A percentile compares a stretch with the other conserved stretches of the same genome.
Conservation (phyloP, 2,113 vertebrate genomes). For the Dinomys branickii region DNA sequence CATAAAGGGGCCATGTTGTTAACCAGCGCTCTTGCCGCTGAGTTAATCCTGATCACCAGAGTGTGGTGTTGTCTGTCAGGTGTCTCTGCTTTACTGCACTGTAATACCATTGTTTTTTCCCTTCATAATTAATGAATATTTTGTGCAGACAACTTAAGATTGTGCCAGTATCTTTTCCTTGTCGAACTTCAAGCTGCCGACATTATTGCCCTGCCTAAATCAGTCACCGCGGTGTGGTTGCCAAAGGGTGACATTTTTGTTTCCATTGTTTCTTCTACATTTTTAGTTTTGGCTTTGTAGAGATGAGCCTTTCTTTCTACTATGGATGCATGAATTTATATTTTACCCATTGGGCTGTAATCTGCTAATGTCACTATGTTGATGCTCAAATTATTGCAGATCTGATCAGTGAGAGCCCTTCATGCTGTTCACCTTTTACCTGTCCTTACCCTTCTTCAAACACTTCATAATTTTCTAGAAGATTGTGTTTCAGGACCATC, state of each 20-base stretch:
- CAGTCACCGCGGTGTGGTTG: not conserved
- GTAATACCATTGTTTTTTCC: slow-evolving; percentile 24
- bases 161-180: not conserved
- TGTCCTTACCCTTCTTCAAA: not conserved
- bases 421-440: not conserved
- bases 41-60: not conserved
- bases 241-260: not conserved
- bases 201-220: not conserved
- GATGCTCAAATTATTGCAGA: not conserved
- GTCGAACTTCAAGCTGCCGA: not conserved
- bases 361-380: not conserved
- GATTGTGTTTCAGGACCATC: not conserved
- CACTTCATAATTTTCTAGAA: not conserved
- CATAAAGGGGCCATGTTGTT: not conserved
- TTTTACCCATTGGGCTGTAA: not conserved
- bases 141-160: slow-evolving; percentile 5
- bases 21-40: not conserved
- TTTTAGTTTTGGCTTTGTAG: slow-evolving; percentile 12
- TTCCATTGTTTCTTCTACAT: slow-evolving; percentile 1
- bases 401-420: not conserved
- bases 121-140: slow-evolving; percentile 14
- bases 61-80: not conserved
- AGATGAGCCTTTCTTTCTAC: not conserved
- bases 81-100: not conserved
- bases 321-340: not conserved